phyloP scores from a whole-genome alignment of 2,888 invertebrate genomes.

The Rhagonycha lutea region DNA sequence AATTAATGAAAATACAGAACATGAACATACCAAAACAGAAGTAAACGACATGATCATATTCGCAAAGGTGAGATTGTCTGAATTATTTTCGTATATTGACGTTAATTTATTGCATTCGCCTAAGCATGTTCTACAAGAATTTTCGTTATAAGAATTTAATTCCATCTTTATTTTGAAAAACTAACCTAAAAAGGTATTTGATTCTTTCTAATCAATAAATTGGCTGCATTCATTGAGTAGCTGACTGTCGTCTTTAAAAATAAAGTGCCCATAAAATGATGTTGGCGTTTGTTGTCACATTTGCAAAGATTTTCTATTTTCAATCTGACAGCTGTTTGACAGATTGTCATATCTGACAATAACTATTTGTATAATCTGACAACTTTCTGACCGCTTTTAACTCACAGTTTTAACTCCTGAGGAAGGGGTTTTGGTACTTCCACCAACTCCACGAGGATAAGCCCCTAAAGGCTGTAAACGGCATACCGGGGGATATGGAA shows the following conservation, averaged over 20 bases:
- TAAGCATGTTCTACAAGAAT: constrained; percentile 32
- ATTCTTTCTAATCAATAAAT: neutral
- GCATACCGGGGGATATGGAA: too few relatives aligned
- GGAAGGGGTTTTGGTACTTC: too few relatives aligned
- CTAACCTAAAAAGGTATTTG: neutral
- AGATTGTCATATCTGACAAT: neutral
- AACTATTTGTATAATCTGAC: neutral
- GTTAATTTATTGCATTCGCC: constrained; percentile 20
- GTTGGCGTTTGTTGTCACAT: too few relatives aligned
- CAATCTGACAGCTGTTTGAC: neutral
- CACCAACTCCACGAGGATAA: too few relatives aligned
- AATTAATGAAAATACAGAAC: neutral
- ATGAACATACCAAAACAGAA: constrained; percentile 22
- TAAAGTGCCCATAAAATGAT: too few relatives aligned
- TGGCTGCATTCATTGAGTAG: neutral
- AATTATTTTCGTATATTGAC: constrained; percentile 21
- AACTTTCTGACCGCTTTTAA: too few relatives aligned
- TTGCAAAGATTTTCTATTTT: neutral
- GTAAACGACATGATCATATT: constrained; percentile 31
- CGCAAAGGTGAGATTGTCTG: constrained; percentile 17
- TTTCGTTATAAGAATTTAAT: neutral
- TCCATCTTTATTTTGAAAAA: constrained; percentile 8
- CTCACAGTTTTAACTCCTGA: too few relatives aligned
- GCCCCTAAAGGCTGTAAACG: too few relatives aligned
- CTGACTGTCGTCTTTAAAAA: neutral